Conservation (phyloP, 2,888 invertebrate genomes). For the Habroteleia sp. region DNA sequence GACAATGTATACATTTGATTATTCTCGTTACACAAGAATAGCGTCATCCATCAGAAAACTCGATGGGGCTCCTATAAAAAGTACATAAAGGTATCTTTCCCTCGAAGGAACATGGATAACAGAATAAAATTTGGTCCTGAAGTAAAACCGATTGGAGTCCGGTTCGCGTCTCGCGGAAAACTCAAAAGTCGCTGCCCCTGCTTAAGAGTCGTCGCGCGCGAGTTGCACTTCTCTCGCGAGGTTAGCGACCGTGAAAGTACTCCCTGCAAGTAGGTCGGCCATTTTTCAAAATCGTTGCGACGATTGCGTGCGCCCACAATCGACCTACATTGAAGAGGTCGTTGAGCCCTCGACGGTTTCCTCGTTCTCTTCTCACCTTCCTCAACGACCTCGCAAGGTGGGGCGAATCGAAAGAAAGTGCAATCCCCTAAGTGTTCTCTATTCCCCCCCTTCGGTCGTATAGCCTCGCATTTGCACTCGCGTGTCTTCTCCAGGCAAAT, state of each 20-base stretch:
- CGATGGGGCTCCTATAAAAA: too few species aligned
- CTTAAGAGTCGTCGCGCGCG: constrained; percentile 53
- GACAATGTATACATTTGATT: too few species aligned
- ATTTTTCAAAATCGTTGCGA: constrained; percentile 80
- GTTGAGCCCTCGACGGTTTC: constrained; percentile 72
- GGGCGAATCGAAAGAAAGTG: constrained; percentile 70
- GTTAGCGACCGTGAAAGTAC: constrained; percentile 81
- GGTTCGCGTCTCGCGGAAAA: constrained; percentile 45
- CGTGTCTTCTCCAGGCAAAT: constrained; percentile 29
- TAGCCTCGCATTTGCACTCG: constrained; percentile 27
- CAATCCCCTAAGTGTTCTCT: constrained; percentile 62
- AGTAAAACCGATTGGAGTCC: background rate
- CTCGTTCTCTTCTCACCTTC: constrained; percentile 68
- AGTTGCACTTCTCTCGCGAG: constrained; percentile 70
- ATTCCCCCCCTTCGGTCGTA: constrained; percentile 33
- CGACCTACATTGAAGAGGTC: constrained; percentile 80
- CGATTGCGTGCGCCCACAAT: constrained; percentile 81
- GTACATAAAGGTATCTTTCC: too few species aligned
- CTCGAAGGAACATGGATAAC: too few species aligned
- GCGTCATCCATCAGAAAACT: too few species aligned
- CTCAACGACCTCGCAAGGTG: constrained; percentile 65
- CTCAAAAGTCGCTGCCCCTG: constrained; percentile 55
- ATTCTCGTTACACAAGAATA: too few species aligned
- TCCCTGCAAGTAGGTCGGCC: constrained; percentile 79
- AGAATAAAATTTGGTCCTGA: too few species aligned